Evolutionary conservation across 2,888 invertebrate species (phyloP).

Genomic region (Phyllotreta striolata): DNA sequence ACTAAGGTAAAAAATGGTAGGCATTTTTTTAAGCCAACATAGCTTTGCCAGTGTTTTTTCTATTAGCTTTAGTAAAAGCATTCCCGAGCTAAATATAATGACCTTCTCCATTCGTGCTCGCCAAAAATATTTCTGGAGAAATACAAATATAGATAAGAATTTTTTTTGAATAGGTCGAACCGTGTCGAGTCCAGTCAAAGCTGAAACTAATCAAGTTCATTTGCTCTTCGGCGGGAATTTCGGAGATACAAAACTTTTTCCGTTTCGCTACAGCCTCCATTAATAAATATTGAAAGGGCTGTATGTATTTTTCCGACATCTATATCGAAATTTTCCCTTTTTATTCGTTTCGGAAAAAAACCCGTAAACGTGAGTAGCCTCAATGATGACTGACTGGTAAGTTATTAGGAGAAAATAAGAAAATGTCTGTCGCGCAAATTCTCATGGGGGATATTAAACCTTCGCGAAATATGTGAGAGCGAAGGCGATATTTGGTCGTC

Average conservation of each 20-base stretch:
- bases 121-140: no score
- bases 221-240: no score
- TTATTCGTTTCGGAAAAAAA: slow-evolving; percentile 19
- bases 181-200: no score
- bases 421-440: slow-evolving; percentile 23
- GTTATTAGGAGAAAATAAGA: slow-evolving; percentile 29
- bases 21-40: no score
- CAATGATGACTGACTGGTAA: slow-evolving; percentile 23
- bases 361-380: slow-evolving; percentile 26
- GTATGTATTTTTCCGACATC: slow-evolving; percentile 18
- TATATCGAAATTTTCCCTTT: slow-evolving; percentile 22
- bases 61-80: no score
- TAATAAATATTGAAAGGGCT: slow-evolving; percentile 27
- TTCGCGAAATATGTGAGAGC: slow-evolving; percentile 22
- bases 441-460: slow-evolving; percentile 27
- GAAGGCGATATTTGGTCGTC: slow-evolving; percentile 17
- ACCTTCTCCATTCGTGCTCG: no score
- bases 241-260: slow-evolving; percentile 1
- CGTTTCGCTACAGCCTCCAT: slow-evolving; percentile 9
- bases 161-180: no score
- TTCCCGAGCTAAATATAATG: no score
- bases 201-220: no score
- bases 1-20: no score
- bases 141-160: no score
- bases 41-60: no score